Conservation (phyloP, 2,888 invertebrate genomes). For the Tipula confusa region DNA sequence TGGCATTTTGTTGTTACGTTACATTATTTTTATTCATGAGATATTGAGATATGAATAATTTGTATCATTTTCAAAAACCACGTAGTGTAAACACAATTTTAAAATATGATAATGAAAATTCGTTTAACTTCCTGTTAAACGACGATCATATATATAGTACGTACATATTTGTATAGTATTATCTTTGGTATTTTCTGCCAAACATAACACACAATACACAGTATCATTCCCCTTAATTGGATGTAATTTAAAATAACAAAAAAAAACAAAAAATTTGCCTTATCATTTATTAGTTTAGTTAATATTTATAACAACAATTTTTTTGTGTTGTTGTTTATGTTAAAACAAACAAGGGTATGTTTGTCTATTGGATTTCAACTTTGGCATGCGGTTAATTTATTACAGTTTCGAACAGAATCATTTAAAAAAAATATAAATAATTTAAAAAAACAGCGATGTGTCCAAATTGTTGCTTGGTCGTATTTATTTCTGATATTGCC, state of each 20-base stretch:
- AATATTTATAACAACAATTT: not conserved
- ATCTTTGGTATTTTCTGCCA: not conserved
- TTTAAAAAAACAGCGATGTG: not conserved
- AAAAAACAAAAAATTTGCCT: not conserved
- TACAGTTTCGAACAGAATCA: not conserved
- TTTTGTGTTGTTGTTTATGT: not conserved
- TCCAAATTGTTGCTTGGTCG: no score
- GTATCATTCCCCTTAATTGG: not conserved
- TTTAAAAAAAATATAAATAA: no score
- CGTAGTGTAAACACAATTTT: not conserved
- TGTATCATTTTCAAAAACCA: not conserved
- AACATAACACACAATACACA: not conserved
- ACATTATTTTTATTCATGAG: not conserved
- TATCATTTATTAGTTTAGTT: conserved; percentile 3
- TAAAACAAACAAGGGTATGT: conserved; percentile 7
- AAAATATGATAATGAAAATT: conserved; percentile 20
- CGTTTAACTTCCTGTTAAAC: not conserved
- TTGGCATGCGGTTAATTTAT: not conserved
- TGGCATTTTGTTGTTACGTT: not conserved
- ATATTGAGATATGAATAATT: conserved; percentile 20
- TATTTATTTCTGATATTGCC: no score
- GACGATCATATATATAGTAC: not conserved
- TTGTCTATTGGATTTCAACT: not conserved
- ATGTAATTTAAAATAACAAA: conserved; percentile 3
- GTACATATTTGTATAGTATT: not conserved